These are phyloP conservation scores for Scaptomyza reducta DNA, from an alignment of 2,888 invertebrate genomes.

Conservation along the genomic window DNA sequence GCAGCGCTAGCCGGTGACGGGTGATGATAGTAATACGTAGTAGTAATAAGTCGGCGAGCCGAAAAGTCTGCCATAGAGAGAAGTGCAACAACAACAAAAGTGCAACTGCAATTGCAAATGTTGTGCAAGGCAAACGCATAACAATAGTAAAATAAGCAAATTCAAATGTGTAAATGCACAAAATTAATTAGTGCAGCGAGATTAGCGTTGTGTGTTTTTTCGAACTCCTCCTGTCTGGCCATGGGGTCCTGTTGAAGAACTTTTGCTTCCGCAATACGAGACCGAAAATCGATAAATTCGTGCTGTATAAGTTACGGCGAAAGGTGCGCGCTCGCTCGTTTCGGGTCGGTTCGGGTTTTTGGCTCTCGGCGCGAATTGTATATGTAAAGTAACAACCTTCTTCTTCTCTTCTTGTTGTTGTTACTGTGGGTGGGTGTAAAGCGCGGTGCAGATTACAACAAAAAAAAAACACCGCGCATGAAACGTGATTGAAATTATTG, in stretches of 20 bases:
- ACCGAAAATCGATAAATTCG: slow-evolving; percentile 82
- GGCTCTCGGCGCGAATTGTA: slow-evolving; percentile 48
- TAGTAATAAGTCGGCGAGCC: slow-evolving; percentile 70
- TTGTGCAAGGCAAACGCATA: slow-evolving; percentile 36
- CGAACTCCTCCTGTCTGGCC: slow-evolving; percentile 44
- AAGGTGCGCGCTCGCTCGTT: slow-evolving; percentile 77
- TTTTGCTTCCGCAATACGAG: slow-evolving; percentile 75
- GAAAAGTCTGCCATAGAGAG: slow-evolving; percentile 51
- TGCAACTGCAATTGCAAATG: slow-evolving; percentile 48
- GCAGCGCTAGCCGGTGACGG: slow-evolving; percentile 78
- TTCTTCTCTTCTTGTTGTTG: slow-evolving; percentile 28
- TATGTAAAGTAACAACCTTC: slow-evolving; percentile 18
- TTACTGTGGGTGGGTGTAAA: slow-evolving; percentile 43
- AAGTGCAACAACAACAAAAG: slow-evolving; percentile 33
- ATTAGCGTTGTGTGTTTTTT: slow-evolving; percentile 17
- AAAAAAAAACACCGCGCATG: slow-evolving; percentile 48
- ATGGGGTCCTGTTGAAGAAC: slow-evolving; percentile 60
- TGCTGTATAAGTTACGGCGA: slow-evolving; percentile 83
- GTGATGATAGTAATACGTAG: slow-evolving; percentile 76
- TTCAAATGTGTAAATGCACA: slow-evolving; percentile 5
- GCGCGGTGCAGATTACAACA: slow-evolving; percentile 48
- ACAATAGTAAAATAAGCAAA: slow-evolving; percentile 2
- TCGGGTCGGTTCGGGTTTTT: slow-evolving; percentile 39
- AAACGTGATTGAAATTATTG: slow-evolving; percentile 79
- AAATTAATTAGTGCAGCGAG: slow-evolving; percentile 12